Evolutionary conservation across 2,888 invertebrate species (phyloP).

Genomic region (Mimas tiliae): DNA sequence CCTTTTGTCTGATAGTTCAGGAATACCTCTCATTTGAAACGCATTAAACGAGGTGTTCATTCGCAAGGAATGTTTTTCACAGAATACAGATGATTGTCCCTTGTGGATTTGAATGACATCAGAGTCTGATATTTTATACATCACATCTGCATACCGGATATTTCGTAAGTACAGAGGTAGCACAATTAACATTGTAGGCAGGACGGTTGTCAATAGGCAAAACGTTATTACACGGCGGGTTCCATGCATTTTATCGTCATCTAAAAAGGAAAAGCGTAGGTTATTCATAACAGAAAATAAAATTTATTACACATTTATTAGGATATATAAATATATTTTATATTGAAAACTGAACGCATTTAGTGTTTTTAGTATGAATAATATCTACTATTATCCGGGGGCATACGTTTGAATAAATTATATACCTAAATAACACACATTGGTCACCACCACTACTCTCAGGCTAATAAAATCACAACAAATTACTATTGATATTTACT

Average conservation of each 20-base stretch:
- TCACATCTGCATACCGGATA: conserved; percentile 90
- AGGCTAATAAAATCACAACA: conserved; percentile 23
- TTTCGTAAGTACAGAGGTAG: conserved; percentile 91
- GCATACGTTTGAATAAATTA: neutral
- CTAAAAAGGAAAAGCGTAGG: conserved; percentile 67
- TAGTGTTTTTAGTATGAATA: too few relatives aligned
- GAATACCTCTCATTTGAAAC: conserved; percentile 89
- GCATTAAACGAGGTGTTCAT: conserved; percentile 91
- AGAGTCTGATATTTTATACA: conserved; percentile 92
- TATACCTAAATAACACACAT: conserved; percentile 13
- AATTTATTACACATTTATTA: too few relatives aligned
- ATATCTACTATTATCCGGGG: neutral
- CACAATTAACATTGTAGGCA: conserved; percentile 90
- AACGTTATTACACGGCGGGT: conserved; percentile 91
- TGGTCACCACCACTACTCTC: conserved; percentile 12
- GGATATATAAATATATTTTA: too few relatives aligned
- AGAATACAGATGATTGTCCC: conserved; percentile 93
- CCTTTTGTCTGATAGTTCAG: conserved; percentile 87
- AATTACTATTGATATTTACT: conserved; percentile 28
- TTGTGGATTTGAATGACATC: conserved; percentile 93
- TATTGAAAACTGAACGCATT: too few relatives aligned
- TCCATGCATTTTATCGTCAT: conserved; percentile 90
- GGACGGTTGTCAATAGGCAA: conserved; percentile 89
- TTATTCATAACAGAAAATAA: too few relatives aligned
- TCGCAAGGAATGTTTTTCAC: conserved; percentile 89